A percentile compares a stretch with the other conserved stretches of the same genome.
Evolutionary conservation across 2,797 vertebrate species (phyloP).

Genomic region (Poeciliopsis gracilis): DNA sequence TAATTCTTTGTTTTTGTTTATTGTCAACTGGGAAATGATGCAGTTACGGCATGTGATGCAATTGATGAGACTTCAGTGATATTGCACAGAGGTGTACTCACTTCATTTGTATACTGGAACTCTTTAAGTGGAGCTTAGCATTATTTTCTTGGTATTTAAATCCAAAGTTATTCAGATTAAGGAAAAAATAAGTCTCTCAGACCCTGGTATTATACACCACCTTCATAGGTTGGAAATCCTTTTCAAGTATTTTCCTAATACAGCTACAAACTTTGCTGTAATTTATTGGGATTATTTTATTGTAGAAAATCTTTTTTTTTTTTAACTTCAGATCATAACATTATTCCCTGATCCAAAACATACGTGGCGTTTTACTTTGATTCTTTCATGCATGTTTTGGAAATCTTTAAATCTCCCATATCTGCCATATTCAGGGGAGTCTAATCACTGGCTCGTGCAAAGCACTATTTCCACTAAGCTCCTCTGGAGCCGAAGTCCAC

Average conservation of each 20-base stretch:
- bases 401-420: no score
- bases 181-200: neutral
- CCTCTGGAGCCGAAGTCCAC: no score
- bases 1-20: neutral
- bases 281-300: neutral
- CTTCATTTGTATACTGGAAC: neutral
- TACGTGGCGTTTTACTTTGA: no score
- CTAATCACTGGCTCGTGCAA: no score
- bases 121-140: neutral
- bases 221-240: neutral
- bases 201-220: neutral
- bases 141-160: conserved; percentile 1
- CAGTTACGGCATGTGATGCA: conserved; percentile 3
- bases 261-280: neutral
- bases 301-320: neutral
- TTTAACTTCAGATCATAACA: no score
- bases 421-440: no score
- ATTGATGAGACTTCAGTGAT: neutral
- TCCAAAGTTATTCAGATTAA: conserved; percentile 5
- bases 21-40: neutral
- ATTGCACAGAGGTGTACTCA: conserved; percentile 1
- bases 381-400: no score
- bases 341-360: no score
- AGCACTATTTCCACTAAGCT: no score
- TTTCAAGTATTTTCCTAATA: neutral